These are phyloP conservation scores for Pluvianellus socialis DNA, from an alignment of 2,113 vertebrate genomes.

Conservation along the genomic window DNA sequence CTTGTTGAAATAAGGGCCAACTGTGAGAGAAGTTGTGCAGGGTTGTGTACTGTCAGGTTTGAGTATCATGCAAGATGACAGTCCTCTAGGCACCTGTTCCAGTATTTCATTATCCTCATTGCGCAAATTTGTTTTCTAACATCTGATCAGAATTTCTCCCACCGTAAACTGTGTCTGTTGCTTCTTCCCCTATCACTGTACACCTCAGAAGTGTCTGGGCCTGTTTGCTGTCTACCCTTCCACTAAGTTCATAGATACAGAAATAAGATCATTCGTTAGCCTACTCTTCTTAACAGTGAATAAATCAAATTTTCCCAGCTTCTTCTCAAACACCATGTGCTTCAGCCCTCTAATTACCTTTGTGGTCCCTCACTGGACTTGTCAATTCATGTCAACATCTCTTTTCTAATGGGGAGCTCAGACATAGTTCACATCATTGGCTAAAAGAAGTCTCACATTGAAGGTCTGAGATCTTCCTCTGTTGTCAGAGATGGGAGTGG, in stretches of 20 bases:
- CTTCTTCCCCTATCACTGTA: neutral
- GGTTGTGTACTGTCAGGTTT: neutral
- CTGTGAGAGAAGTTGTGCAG: neutral
- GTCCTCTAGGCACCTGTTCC: neutral
- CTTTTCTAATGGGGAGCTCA: neutral
- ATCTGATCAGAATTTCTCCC: neutral
- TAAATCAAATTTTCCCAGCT: neutral
- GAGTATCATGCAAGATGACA: neutral
- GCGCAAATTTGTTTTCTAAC: neutral
- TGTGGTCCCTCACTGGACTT: neutral
- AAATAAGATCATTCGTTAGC: neutral
- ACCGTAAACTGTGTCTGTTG: neutral
- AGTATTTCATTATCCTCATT: neutral
- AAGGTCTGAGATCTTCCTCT: neutral
- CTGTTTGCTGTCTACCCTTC: neutral
- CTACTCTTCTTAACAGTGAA: neutral
- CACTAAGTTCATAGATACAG: neutral
- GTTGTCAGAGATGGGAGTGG: neutral
- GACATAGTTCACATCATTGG: accelerated
- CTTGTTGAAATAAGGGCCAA: neutral
- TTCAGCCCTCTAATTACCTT: neutral
- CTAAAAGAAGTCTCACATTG: neutral
- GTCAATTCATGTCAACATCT: neutral
- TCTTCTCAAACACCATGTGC: neutral
- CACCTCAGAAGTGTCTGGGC: neutral